Evolutionary conservation across 1,140 invertebrate species (phyloP).

Genomic region (Macrosteles quadrilineatus): DNA sequence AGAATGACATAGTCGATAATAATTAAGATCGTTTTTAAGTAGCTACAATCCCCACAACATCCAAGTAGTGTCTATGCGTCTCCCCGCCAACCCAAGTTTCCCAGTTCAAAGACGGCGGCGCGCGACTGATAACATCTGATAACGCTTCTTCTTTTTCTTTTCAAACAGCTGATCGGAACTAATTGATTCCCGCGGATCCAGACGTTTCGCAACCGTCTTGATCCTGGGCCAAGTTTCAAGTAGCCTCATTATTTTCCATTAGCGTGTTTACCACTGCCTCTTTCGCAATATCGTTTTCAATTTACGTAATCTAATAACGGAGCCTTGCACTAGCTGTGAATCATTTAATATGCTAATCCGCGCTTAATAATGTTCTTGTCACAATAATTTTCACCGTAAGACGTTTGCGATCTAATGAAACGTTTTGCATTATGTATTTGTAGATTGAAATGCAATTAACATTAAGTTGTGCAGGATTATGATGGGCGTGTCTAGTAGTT

Average conservation of each 20-base stretch:
- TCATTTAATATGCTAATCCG: conserved; percentile 26
- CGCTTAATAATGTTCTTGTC: conserved; percentile 7
- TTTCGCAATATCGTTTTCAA: conserved; percentile 23
- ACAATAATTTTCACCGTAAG: conserved; percentile 4
- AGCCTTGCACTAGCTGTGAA: background rate
- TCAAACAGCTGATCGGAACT: conserved; percentile 17
- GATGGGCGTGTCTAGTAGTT: no score
- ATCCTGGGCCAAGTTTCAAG: conserved; percentile 5
- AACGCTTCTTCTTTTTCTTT: background rate
- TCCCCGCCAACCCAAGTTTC: no score
- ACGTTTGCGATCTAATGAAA: conserved; percentile 10
- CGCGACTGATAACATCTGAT: no score
- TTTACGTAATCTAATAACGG: conserved; percentile 22
- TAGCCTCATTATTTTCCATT: conserved; percentile 25
- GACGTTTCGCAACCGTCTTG: conserved; percentile 4
- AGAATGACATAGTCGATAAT: no score
- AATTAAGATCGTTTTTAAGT: no score
- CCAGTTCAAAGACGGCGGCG: no score
- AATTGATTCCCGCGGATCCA: background rate
- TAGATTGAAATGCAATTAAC: no score
- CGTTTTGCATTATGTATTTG: no score
- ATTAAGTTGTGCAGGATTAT: no score
- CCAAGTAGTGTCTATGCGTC: no score
- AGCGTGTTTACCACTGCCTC: conserved; percentile 17
- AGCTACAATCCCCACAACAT: no score